Evolutionary conservation across 2,888 invertebrate species (phyloP).

Genomic region (Patella caerulea): DNA sequence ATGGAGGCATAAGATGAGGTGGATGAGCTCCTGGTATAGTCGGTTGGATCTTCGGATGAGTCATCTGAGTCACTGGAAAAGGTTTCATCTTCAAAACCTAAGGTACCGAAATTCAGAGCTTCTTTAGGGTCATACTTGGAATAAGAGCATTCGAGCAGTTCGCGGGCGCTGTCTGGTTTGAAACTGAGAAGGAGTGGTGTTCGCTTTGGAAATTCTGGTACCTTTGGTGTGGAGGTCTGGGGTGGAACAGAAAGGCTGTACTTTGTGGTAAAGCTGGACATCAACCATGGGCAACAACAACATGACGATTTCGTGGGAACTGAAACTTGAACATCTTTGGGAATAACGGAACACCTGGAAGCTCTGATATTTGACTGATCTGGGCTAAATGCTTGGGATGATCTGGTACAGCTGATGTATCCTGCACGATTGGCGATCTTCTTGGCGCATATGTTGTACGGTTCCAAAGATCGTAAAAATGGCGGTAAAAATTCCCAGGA

Average conservation of each 20-base stretch:
- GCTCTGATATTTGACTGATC: background rate
- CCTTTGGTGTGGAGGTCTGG: background rate
- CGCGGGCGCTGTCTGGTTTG: background rate
- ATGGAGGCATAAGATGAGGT: background rate
- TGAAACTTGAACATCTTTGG: background rate
- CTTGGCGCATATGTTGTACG: background rate
- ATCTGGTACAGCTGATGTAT: background rate
- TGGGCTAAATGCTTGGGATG: background rate
- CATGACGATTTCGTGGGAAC: background rate
- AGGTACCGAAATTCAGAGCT: slow-evolving; percentile 3
- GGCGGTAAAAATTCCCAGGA: background rate
- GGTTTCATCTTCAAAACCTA: slow-evolving; percentile 1
- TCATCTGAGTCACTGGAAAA: background rate
- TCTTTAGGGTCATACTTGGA: background rate
- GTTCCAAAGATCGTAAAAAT: background rate
- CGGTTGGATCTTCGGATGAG: background rate
- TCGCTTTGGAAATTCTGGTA: background rate
- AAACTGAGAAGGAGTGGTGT: background rate
- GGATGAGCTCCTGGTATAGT: background rate
- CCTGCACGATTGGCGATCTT: background rate
- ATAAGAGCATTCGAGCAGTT: background rate
- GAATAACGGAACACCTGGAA: background rate
- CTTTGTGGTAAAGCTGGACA: background rate
- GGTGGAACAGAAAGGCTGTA: background rate
- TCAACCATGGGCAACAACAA: background rate